Evolutionary conservation across 2,113 vertebrate genomes (phyloP), one percentile per base, ranked within the genome.

Genomic region (Psophia crepitans): DNA sequence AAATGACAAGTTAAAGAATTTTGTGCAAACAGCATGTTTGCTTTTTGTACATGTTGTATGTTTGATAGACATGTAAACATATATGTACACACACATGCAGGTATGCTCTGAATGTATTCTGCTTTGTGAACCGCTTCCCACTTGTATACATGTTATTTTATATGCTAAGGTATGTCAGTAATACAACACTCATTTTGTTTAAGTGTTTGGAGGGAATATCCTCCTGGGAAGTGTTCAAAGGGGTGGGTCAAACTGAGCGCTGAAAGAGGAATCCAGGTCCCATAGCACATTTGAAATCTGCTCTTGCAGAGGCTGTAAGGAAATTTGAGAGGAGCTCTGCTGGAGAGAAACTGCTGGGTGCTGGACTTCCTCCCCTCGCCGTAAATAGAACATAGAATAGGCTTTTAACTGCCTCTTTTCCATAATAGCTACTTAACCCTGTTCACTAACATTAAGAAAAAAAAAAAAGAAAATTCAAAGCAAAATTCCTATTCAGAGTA

Each of bases 291-390:
- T 95, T 85, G 57, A 91, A 89, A 89, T 73, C 70, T 79, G 8
- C 83, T 96, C 41, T 76, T 94, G 54, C 53, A 83, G 20, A 56
- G 41, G n/a, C 53, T 84, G 57, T 69, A 69, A 95, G 46, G 77
- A 95, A 94, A 96, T 64, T 65, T 27, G 89, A 95, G 84, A 97
- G 39, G 57, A 88, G 32, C 66, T 89, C 44, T 89, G 57, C 37
- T 90, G 65, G 41, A 73, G 58, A 79, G 77, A 91, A 92, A 71
- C 70, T 91, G 33, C 44, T 65, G 32, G 68, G 48, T 37, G 74
- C 37, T 60, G 21, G 23, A 57, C 12, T 28, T 77, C 32, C 76
- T 27, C 14, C 56, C 6, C 65, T 11, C 27, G 74, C 32, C n/a
- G n/a, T 69, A 84, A 92, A 57, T 81, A 84, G 92, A 92, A 57